Conservation (phyloP, 2,888 invertebrate genomes). For the Alentia gelatinosa region DNA sequence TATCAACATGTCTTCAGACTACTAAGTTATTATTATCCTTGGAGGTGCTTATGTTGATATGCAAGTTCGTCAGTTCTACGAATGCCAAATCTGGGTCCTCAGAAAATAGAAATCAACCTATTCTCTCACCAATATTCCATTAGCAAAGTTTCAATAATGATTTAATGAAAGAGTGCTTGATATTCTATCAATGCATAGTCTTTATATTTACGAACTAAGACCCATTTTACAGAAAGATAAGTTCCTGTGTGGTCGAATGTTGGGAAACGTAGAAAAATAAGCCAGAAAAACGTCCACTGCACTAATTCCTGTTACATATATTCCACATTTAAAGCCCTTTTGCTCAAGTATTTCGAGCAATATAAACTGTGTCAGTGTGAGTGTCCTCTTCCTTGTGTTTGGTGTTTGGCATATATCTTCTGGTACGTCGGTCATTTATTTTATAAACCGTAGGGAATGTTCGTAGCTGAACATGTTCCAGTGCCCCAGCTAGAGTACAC, state of each 20-base stretch:
- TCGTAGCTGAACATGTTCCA: background rate
- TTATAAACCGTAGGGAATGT: background rate
- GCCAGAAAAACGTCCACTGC: constrained; percentile 34
- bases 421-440: background rate
- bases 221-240: background rate
- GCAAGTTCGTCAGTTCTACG: constrained; percentile 30
- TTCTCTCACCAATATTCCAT: too few species aligned
- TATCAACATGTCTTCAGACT: background rate
- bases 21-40: constrained; percentile 17
- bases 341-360: constrained; percentile 38
- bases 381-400: background rate
- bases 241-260: background rate
- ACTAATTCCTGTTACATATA: background rate
- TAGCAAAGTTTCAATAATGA: too few species aligned
- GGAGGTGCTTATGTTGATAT: constrained; percentile 50
- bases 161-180: too few species aligned
- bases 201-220: background rate
- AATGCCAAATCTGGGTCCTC: background rate
- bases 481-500: background rate
- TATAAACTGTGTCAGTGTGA: background rate
- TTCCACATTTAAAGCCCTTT: background rate
- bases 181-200: too few species aligned
- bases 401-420: background rate
- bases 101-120: too few species aligned
- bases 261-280: background rate